Evolutionary conservation across 2,113 vertebrate species (phyloP), one percentile per base, ranked within the genome.

Genomic region (Podocnemis expansa): DNA sequence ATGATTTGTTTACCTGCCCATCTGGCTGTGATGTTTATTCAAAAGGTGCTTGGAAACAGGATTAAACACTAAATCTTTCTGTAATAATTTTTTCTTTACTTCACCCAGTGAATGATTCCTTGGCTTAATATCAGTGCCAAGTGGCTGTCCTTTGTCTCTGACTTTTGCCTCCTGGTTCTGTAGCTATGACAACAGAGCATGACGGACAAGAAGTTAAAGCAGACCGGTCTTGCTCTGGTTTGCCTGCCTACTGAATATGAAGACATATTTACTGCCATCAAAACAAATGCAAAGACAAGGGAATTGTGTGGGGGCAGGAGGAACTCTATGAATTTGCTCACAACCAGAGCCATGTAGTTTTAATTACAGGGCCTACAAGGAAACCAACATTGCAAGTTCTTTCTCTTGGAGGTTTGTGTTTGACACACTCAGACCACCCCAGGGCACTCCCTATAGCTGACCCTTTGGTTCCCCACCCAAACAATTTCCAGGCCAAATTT

Each of bases 221-320:
- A 85, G 55, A 25, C 91, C 91, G 93, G 90, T 73, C 90, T 90
- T 63, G 38, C 54, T 73, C 70, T 92, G 51, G 43, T 84, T 91
- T 87, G 90, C 80, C 85, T 89, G 78, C 21, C 80, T 91, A 76
- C 76, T 82, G 82, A 84, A 80, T 90, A 78, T 85, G 94, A 90
- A 93, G 84, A 52, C 43, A 80, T 87, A 79, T 70, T 84, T 17
- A 63, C 93, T 94, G 43, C 93, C 82, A 93, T 96, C 78, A 95
- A 80, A 96, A 96, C 94, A 85, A 14, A 29, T 14, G 58, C 51
- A 55, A 91, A 67, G 34, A 89, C 70, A 95, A 83, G 88, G 85
- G 89, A 92, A 70, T 88, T 93, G 92, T 89, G 67, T 31, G 78
- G 43, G 56, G 52, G 87, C 41, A 70, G 56, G 11, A 13, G n/a